Evolutionary conservation across 37 sponge, comb jelly and placozoan genomes (phyloP).

Genomic region (Crambe crambe): DNA sequence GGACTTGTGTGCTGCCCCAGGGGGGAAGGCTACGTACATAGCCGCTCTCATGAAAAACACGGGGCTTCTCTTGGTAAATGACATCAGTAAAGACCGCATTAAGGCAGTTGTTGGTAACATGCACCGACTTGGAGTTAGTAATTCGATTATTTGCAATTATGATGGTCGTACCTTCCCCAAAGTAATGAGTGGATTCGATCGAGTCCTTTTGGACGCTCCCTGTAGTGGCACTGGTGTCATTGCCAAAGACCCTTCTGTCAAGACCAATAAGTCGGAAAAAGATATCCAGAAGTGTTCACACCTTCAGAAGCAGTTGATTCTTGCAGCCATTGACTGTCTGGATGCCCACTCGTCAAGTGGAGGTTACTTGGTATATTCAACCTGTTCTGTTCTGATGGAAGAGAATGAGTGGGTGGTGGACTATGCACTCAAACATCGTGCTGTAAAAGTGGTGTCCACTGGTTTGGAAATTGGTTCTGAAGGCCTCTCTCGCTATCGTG

Average conservation of each 20-base stretch:
- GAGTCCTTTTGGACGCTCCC: conserved; percentile 95
- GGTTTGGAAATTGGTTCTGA: conserved; percentile 89
- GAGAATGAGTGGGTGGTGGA: conserved; percentile 97
- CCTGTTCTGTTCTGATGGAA: conserved; percentile 94
- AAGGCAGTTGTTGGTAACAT: conserved; percentile 91
- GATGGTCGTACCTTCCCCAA: conserved; percentile 91
- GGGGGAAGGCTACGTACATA: conserved; percentile 96
- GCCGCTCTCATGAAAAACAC: conserved; percentile 99
- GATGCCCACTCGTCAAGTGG: conserved; percentile 87
- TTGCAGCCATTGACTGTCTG: conserved; percentile 95
- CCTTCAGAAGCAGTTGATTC: conserved; percentile 90
- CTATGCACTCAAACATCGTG: conserved; percentile 86
- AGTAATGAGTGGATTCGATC: conserved; percentile 96
- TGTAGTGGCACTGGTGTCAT: conserved; percentile 99
- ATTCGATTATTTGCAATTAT: conserved; percentile 89
- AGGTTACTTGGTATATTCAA: conserved; percentile 93
- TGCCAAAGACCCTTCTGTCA: conserved; percentile 91
- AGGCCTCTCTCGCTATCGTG: conserved; percentile 81
- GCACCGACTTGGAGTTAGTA: conserved; percentile 88
- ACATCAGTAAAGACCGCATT: conserved; percentile 81
- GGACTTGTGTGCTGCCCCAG: conserved; percentile 99
- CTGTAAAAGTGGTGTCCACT: conserved; percentile 92
- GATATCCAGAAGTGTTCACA: conserved; percentile 89
- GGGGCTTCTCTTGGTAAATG: conserved; percentile 88
- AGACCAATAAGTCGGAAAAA: conserved; percentile 80